phyloP scores from a whole-genome alignment of 2,113 vertebrate genomes.

The Poeciliopsis prolifica region DNA sequence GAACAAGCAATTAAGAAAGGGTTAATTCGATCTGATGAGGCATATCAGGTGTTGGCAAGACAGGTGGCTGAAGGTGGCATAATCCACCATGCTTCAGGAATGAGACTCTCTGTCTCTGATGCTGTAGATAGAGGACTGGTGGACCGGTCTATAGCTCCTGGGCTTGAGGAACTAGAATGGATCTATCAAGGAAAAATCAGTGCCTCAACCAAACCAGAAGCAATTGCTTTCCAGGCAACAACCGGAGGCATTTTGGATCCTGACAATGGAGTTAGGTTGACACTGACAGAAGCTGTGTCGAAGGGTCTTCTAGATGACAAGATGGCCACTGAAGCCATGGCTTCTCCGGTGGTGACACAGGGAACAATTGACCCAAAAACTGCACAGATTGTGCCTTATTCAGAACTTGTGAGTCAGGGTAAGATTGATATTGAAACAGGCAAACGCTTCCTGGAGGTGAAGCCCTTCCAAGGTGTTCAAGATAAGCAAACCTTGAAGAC shows the following conservation, averaged over 20 bases:
- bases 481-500: constrained; percentile 61
- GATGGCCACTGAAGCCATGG: constrained; percentile 65
- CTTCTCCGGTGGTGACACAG: constrained; percentile 68
- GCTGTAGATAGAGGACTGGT: constrained; percentile 84
- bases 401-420: constrained; percentile 87
- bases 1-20: constrained; percentile 82
- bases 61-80: constrained; percentile 92
- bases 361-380: constrained; percentile 85
- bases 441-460: constrained; percentile 88
- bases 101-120: constrained; percentile 85
- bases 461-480: constrained; percentile 82
- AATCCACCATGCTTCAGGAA: constrained; percentile 88
- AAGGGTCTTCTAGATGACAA: constrained; percentile 76
- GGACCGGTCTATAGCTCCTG: constrained; percentile 71
- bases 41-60: constrained; percentile 80
- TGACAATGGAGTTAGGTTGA: constrained; percentile 73
- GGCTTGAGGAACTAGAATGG: constrained; percentile 82
- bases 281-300: constrained; percentile 78
- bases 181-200: constrained; percentile 72
- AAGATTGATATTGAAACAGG: constrained; percentile 91
- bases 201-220: constrained; percentile 74
- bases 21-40: constrained; percentile 79
- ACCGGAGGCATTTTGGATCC: constrained; percentile 76
- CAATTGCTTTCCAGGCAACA: constrained; percentile 78
- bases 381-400: constrained; percentile 83